Conservation (phyloP, 2,797 vertebrate genomes). For the Syngnathus rostellatus region DNA sequence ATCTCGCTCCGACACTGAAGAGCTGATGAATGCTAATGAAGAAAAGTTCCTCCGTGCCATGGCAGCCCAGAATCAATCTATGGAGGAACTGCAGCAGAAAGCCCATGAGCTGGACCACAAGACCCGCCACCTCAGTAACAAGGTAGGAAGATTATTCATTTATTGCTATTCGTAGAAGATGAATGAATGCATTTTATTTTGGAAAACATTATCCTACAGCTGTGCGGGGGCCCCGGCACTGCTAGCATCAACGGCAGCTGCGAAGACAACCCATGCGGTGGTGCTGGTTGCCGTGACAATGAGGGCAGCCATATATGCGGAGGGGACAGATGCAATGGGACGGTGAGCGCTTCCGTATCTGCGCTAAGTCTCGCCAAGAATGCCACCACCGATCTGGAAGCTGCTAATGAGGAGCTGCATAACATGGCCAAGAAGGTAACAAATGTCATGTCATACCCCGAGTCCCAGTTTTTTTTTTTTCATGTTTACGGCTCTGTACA, state of each 20-base stretch:
- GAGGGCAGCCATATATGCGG: slow-evolving; percentile 63
- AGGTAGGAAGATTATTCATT: slow-evolving; percentile 46
- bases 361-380: slow-evolving; percentile 58
- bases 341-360: slow-evolving; percentile 55
- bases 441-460: neutral
- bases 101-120: slow-evolving; percentile 49
- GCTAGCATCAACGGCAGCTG: slow-evolving; percentile 55
- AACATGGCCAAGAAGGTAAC: slow-evolving; percentile 69
- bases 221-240: slow-evolving; percentile 62
- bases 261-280: slow-evolving; percentile 62
- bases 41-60: slow-evolving; percentile 46
- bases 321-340: slow-evolving; percentile 67
- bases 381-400: slow-evolving; percentile 52
- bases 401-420: slow-evolving; percentile 59
- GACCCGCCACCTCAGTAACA: slow-evolving; percentile 63
- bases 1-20: slow-evolving; percentile 32
- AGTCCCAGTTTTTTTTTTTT: neutral
- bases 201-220: slow-evolving; percentile 34
- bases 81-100: slow-evolving; percentile 68
- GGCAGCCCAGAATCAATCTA: slow-evolving; percentile 62
- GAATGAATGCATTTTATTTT: no score
- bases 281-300: slow-evolving; percentile 70
- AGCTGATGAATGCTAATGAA: slow-evolving; percentile 45
- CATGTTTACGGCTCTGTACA: slow-evolving; percentile 29
- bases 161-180: no score